Percentiles rank a stretch among this genome's conserved stretches.
These are phyloP conservation scores for Drosophila melanogaster DNA, from an alignment of 1,140 invertebrate species.

Conservation along the genomic window Release_6_plus_ISO1_MT NT_033779.5:2006501-2007000, in stretches of 20 bases:
- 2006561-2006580: too few species aligned
- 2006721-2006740: background rate
- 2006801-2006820: background rate
- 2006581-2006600: background rate
- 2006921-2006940: conserved; percentile 62
- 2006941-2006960: conserved; percentile 69
- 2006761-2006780: too few species aligned
- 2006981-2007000: conserved; percentile 55
- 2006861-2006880: conserved; percentile 16
- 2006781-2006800: background rate
- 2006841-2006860: background rate
- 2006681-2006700: background rate
- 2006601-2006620: background rate
- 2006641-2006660: conserved; percentile 29
- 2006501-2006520: background rate
- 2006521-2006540: conserved; percentile 8
- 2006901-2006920: conserved; percentile 67
- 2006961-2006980: conserved; percentile 59
- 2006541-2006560: too few species aligned
- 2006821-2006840: background rate
- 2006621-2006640: conserved; percentile 16
- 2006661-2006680: background rate
- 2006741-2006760: too few species aligned
- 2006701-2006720: background rate
- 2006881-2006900: conserved; percentile 6